A percentile compares a stretch with the other conserved stretches of the same genome.
Conservation (phyloP, 2,888 invertebrate genomes). For the Saturnia japonica region DNA sequence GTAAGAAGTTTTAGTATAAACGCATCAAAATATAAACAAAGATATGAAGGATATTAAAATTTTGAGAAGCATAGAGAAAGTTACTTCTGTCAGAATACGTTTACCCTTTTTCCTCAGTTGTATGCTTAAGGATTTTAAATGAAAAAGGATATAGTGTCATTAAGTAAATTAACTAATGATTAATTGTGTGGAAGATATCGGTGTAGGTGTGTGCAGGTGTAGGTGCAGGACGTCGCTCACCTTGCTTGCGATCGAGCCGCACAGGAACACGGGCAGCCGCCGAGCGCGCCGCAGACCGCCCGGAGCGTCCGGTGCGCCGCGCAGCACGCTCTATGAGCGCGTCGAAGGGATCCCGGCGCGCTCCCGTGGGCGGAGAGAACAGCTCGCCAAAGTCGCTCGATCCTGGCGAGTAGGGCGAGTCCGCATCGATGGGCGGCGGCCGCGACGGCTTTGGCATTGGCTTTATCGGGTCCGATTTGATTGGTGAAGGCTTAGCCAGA, state of each 20-base stretch:
- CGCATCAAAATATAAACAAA: too few relatives aligned
- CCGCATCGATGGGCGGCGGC: conserved; percentile 81
- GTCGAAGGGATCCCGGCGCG: conserved; percentile 75
- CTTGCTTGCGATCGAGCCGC: conserved; percentile 81
- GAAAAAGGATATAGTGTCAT: too few relatives aligned
- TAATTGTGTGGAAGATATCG: too few relatives aligned
- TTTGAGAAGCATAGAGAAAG: too few relatives aligned
- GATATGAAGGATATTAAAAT: too few relatives aligned
- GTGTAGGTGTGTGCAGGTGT: too few relatives aligned
- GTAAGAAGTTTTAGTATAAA: too few relatives aligned
- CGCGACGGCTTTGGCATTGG: conserved; percentile 71
- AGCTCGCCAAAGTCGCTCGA: conserved; percentile 94
- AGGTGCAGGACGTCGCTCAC: too few relatives aligned
- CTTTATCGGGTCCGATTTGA: conserved; percentile 83
- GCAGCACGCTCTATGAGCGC: conserved; percentile 87
- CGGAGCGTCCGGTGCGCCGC: conserved; percentile 87
- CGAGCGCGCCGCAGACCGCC: conserved; percentile 17
- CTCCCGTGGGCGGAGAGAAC: conserved; percentile 86
- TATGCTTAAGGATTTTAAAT: too few relatives aligned
- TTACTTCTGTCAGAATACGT: too few relatives aligned
- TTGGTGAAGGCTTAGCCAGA: conserved; percentile 75
- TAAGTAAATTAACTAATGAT: too few relatives aligned
- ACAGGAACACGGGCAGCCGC: conserved; percentile 12
- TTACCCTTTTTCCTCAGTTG: too few relatives aligned
- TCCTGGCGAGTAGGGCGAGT: conserved; percentile 93